phyloP scores from a whole-genome alignment of 1,140 invertebrate species.

The Theocolax elegans region DNA sequence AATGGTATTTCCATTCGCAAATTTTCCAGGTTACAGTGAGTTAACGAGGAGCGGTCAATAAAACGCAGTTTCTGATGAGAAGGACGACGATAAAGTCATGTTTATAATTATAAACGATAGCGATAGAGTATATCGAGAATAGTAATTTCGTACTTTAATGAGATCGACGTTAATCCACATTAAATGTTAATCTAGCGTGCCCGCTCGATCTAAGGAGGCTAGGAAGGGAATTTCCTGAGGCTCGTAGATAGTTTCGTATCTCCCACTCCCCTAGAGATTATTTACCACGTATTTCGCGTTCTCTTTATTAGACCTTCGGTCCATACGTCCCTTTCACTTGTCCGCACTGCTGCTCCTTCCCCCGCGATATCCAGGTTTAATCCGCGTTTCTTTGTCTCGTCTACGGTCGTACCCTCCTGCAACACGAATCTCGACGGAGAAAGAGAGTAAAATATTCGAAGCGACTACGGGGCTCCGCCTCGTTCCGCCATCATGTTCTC shows the following conservation, averaged over 20 bases:
- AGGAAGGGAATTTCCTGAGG: not conserved
- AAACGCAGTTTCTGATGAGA: conserved; percentile 19
- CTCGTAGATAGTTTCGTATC: conserved; percentile 32
- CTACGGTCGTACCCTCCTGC: no score
- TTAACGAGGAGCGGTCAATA: conserved; percentile 10
- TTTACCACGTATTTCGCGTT: conserved; percentile 18
- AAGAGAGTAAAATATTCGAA: conserved; percentile 55
- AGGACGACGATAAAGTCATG: conserved; percentile 32
- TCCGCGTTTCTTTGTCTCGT: conserved; percentile 24
- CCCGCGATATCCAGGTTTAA: not conserved
- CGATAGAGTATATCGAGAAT: conserved; percentile 31
- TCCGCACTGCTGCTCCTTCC: not conserved
- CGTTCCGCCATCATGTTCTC: conserved; percentile 50
- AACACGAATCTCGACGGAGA: no score
- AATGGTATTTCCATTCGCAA: no score
- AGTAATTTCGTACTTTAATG: conserved; percentile 18
- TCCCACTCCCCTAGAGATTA: conserved; percentile 33
- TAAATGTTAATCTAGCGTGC: conserved; percentile 8
- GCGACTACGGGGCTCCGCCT: conserved; percentile 50
- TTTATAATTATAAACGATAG: conserved; percentile 28
- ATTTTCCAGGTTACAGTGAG: no score
- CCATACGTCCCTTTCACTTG: conserved; percentile 37
- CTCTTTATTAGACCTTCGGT: conserved; percentile 9
- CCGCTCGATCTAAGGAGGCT: no score
- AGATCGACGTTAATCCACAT: conserved; percentile 11